A percentile compares a stretch with the other conserved stretches of the same genome.
These are phyloP conservation scores for Cynodonichthys magdalenae DNA, from an alignment of 2,797 vertebrate species.

Conservation along the genomic window DNA sequence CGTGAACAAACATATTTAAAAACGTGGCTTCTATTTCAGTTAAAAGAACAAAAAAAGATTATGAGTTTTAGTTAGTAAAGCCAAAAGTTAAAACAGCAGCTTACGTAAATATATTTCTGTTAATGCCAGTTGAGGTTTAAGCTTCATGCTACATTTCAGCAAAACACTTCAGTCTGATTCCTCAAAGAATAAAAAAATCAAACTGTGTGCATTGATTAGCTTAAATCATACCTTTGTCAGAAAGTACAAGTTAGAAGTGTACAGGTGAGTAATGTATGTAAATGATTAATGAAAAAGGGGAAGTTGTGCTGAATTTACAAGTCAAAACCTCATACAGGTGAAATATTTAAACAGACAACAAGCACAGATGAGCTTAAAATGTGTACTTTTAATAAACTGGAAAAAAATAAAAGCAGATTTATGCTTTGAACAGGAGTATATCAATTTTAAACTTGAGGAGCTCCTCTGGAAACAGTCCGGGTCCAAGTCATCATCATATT, in stretches of 20 bases:
- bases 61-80: neutral
- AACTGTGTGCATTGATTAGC: too few species aligned
- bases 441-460: too few species aligned
- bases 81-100: constrained; percentile 23
- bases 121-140: constrained; percentile 14
- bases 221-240: too few species aligned
- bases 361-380: neutral
- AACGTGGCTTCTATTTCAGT: neutral
- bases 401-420: neutral
- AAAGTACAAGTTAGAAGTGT: too few species aligned
- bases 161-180: constrained; percentile 7
- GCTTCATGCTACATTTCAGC: constrained; percentile 9
- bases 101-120: neutral
- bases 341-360: neutral
- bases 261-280: too few species aligned
- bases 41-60: constrained; percentile 6
- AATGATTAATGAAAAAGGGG: neutral
- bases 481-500: neutral
- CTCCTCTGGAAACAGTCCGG: neutral
- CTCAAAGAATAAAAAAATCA: neutral
- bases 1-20: constrained; percentile 13
- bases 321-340: neutral
- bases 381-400: neutral
- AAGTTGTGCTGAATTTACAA: neutral
- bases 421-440: neutral